Evolutionary conservation across 2,113 vertebrate genomes (phyloP).

Genomic region (Phaethon lepturus): DNA sequence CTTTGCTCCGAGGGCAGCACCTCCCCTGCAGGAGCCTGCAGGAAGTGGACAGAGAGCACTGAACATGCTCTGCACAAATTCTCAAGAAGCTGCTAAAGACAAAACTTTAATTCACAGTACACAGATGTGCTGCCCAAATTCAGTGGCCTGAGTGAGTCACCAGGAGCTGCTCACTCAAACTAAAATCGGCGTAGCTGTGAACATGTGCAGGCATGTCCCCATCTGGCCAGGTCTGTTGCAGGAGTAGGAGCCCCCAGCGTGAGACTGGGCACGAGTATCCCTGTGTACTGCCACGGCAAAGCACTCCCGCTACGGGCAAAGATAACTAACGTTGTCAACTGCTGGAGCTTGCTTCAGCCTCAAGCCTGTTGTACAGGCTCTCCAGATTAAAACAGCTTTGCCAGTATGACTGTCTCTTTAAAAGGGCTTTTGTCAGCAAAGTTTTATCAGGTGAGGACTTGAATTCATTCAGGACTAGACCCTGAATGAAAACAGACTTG

Average conservation of each 20-base stretch:
- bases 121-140: background rate
- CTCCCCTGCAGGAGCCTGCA: background rate
- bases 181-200: background rate
- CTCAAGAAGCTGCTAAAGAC: background rate
- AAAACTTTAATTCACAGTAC: background rate
- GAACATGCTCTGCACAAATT: rapidly evolving
- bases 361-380: background rate
- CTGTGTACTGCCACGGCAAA: rapidly evolving
- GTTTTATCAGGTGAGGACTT: background rate
- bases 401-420: rapidly evolving
- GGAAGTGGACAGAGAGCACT: background rate
- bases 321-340: background rate
- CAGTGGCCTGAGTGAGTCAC: background rate
- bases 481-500: background rate
- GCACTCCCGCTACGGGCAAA: rapidly evolving
- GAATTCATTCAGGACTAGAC: background rate
- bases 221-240: background rate
- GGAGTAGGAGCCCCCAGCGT: rapidly evolving
- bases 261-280: rapidly evolving
- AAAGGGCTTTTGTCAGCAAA: background rate
- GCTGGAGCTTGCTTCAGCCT: background rate
- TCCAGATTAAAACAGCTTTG: background rate
- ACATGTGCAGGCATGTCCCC: background rate
- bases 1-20: background rate
- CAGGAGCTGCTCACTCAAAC: background rate